Percentiles rank a stretch among this genome's conserved stretches.
These are phyloP conservation scores for Paratrypauchen microcephalus DNA, from an alignment of 2,797 vertebrate species.

Conservation along the genomic window DNA sequence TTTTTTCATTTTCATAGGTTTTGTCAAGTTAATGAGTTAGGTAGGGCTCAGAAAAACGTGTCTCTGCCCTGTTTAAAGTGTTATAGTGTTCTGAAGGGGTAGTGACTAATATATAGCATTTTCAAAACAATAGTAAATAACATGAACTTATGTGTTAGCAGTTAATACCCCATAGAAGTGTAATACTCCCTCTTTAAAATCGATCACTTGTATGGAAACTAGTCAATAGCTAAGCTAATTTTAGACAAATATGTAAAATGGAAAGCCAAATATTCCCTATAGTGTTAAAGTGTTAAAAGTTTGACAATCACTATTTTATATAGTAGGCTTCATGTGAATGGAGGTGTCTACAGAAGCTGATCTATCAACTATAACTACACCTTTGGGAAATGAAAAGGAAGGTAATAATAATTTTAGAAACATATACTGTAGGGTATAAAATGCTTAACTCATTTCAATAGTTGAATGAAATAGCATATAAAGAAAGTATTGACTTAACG, in stretches of 20 bases:
- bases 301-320: not conserved
- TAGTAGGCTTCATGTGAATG: too few species aligned
- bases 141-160: too few species aligned
- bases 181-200: too few species aligned
- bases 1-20: too few species aligned
- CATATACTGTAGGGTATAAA: not conserved
- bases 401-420: not conserved
- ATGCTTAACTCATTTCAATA: not conserved
- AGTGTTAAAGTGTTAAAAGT: not conserved
- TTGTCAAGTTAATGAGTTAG: too few species aligned
- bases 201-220: not conserved
- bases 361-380: not conserved
- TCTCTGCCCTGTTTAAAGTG: too few species aligned
- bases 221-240: not conserved
- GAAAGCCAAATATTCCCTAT: not conserved
- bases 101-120: too few species aligned
- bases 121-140: too few species aligned
- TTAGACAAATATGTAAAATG: not conserved
- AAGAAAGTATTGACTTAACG: conserved; percentile 1
- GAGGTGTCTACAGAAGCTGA: not conserved
- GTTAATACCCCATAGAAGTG: too few species aligned
- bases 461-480: not conserved
- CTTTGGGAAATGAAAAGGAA: not conserved
- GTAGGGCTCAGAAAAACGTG: too few species aligned
- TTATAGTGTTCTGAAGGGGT: too few species aligned